Evolutionary conservation across 2,113 vertebrate species (phyloP), one percentile per base, ranked within the genome.

Genomic region (Apodemus speciosus): DNA sequence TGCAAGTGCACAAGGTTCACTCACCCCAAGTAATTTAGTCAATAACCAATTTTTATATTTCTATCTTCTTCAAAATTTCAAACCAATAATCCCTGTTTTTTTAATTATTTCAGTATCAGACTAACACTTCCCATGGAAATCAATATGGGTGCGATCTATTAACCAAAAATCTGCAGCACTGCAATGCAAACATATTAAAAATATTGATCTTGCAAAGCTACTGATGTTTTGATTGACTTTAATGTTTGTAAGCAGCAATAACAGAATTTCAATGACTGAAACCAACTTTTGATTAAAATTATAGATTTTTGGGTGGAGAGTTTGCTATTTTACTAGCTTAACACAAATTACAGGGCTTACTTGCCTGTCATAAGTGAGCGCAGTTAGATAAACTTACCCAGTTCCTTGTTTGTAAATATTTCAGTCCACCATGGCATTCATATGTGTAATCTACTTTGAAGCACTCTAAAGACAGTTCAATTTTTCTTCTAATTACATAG

Each of bases 41-140:
- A 99, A 99, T 99, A 99, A 98, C 98, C 99, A 99, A 99, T 99
- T 99, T 99, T 99, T 98, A 99, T 98, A 98, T 97, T 97, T 98
- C 98, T 98, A 98, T 99, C 98, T 98, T 98, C 98, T 98, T 99
- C 97, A 98, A 98, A 99, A 99, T 98, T 99, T 98, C 98, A 98
- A 98, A 98, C 98, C 98, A 98, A 98, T 98, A 98, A 98, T 98
- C 97, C 93, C 92, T 95, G 92, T 97, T 97, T 97, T 85, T 91
- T 58, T 49, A 95, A 92, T 98, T 98, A 99, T 98, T 99, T 98
- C 98, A 98, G 98, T 99, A 99, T 99, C 98, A 99, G 98, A 98
- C 97, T 98, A 98, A 98, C 98, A 99, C 99, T 99, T 99, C 98
- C 98, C 98, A 99, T 98, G 97, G 98, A 99, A 98, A 99, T 99